A percentile compares a stretch with the other conserved stretches of the same genome.
Evolutionary conservation across 2,888 invertebrate species (phyloP).

Genomic region (Eristalis arbustorum): DNA sequence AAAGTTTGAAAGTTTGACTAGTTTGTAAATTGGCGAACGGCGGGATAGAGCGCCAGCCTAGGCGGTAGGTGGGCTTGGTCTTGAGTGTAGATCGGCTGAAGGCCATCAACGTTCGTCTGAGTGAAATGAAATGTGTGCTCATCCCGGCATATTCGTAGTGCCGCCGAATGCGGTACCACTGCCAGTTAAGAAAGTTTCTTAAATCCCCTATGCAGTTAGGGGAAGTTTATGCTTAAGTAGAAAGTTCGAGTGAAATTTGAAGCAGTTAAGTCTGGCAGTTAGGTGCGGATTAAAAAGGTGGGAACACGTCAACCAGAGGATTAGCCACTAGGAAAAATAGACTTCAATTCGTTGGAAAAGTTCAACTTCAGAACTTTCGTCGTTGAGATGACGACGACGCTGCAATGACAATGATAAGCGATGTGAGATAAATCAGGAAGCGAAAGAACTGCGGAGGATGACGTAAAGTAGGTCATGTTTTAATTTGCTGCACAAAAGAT

Average conservation of each 20-base stretch:
- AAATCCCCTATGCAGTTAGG: conserved; percentile 40
- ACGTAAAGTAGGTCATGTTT: not conserved
- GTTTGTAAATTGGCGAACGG: not conserved
- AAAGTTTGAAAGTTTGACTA: conserved; percentile 30
- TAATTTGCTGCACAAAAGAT: not conserved
- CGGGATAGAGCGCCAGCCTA: too few species aligned
- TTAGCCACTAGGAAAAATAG: not conserved
- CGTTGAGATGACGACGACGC: not conserved
- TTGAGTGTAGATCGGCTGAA: not conserved
- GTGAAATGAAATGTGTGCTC: conserved; percentile 18
- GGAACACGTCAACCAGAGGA: conserved; percentile 18
- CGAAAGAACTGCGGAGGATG: not conserved
- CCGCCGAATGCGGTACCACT: not conserved
- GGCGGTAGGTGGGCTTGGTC: not conserved
- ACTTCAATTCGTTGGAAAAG: not conserved
- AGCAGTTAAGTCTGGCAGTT: conserved; percentile 30
- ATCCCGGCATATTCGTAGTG: not conserved
- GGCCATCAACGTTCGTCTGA: conserved; percentile 3
- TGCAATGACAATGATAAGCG: not conserved
- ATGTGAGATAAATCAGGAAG: not conserved
- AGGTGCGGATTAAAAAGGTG: conserved; percentile 26
- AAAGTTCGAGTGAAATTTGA: conserved; percentile 35
- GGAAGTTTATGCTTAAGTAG: conserved; percentile 36
- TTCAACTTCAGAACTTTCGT: not conserved
- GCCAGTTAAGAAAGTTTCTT: conserved; percentile 9